Percentiles rank a stretch among this genome's conserved stretches.
Conservation (phyloP, 2,113 vertebrate species). For the Tylochromis polylepis region DNA sequence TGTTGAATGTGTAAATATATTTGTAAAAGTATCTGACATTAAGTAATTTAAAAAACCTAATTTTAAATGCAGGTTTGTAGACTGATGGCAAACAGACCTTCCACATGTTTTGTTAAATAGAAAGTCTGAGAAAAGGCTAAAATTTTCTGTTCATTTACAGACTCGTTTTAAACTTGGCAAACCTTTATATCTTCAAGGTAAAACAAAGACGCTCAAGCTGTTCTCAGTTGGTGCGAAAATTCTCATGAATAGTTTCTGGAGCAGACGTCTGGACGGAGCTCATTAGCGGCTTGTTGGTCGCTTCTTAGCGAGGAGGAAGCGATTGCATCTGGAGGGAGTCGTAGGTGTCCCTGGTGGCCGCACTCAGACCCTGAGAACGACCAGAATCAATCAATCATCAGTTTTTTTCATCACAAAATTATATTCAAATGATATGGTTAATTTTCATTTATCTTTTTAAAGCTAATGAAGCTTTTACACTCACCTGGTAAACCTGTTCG, state of each 20-base stretch:
- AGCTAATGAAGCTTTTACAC: neutral
- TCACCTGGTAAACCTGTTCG: conserved; percentile 71
- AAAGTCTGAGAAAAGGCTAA: neutral
- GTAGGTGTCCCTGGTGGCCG: conserved; percentile 85
- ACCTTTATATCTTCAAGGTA: neutral
- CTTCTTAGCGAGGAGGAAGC: conserved; percentile 56
- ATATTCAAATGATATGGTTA: neutral
- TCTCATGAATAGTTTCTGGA: neutral
- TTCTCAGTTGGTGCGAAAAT: neutral
- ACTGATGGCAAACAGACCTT: neutral
- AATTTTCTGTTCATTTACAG: neutral
- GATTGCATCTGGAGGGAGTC: conserved; percentile 85
- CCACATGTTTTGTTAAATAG: neutral
- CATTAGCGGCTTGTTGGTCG: neutral
- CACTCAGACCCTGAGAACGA: conserved; percentile 78
- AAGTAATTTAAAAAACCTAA: neutral
- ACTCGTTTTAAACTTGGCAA: neutral
- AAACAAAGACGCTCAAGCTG: neutral
- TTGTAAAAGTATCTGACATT: neutral
- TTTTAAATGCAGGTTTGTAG: neutral
- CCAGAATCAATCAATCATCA: neutral
- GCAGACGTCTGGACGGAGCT: neutral
- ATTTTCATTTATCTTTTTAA: neutral
- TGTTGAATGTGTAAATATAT: neutral
- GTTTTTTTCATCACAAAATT: neutral